Evolutionary conservation across 2,113 vertebrate genomes (phyloP).

Genomic region (Leucosticte australis): DNA sequence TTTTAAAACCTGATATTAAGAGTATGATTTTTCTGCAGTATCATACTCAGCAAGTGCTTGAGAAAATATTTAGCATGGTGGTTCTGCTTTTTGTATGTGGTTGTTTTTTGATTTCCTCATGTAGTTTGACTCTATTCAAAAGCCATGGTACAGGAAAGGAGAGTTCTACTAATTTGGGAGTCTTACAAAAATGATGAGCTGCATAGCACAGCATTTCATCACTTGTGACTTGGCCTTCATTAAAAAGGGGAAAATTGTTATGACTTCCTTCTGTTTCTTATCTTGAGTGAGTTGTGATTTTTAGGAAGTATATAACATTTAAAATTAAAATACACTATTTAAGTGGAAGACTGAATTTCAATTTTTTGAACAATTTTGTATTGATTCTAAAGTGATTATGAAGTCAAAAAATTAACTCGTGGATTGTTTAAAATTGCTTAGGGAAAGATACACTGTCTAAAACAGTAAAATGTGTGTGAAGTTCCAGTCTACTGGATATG

Average conservation of each 20-base stretch:
- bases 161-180: neutral
- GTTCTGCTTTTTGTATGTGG: neutral
- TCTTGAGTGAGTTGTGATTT: neutral
- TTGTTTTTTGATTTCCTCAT: neutral
- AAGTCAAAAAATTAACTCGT: neutral
- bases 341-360: neutral
- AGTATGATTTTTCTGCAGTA: neutral
- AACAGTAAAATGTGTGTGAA: neutral
- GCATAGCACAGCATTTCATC: neutral
- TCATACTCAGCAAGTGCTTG: neutral
- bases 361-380: neutral
- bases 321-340: neutral
- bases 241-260: neutral
- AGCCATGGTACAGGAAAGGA: neutral
- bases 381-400: neutral
- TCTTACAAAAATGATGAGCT: neutral
- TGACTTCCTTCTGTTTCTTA: neutral
- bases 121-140: neutral
- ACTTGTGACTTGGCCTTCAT: fast-evolving
- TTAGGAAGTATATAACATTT: neutral
- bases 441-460: neutral
- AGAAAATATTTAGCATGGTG: neutral
- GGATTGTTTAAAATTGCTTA: neutral
- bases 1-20: neutral
- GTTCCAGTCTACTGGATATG: neutral